Evolutionary conservation across 2,888 invertebrate species (phyloP), one percentile per base, ranked within the genome.

Genomic region (Tenthredo livida): DNA sequence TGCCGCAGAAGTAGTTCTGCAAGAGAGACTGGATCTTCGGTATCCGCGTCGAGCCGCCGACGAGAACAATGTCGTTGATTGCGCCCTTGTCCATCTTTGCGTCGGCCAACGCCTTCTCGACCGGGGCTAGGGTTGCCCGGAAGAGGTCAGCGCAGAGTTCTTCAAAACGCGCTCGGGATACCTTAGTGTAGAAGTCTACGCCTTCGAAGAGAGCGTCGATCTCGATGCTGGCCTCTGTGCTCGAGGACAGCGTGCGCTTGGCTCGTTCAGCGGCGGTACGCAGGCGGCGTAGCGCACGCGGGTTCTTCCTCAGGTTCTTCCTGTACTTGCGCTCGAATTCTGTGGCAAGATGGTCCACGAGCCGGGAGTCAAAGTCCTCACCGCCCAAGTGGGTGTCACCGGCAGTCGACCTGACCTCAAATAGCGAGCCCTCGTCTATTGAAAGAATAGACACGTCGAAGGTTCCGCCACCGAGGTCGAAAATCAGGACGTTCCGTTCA

Each of bases 381-480:
- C 72, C 72, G 33, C 97, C 97, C 84, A 97, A 94, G 91, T 97
- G 97, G 5, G 97, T 97, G 91, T 98, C 97, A 50, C 97, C 97
- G 43, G 97, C 97, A 2, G 97, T 98, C 0, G 97, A 94, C 92
- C 96, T 96, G 6, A 97, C 97, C 93, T 97, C 97, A 91, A 97
- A 97, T 40, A 95, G 91, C 0, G 95, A 95, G 1, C 97, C 95
- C 93, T 97, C 97, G 91, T 97, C 97, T 91, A 97, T 97, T 78
- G 97, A 97, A 73, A 98, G 94, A 86, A 97, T 96, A 77, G 97
- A 97, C 3, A 97, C 97, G 93, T 97, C 97, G 92, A 97, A 97
- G n/a, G 97, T 97, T n/a, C 95, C 95, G 40, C 95, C 95, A 21
- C 96, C 96, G 86, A 96, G 93, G 90, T 96, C 96, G 90, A 96